phyloP scores from a whole-genome alignment of 2,888 invertebrate genomes.

The Folsomia manolachei region DNA sequence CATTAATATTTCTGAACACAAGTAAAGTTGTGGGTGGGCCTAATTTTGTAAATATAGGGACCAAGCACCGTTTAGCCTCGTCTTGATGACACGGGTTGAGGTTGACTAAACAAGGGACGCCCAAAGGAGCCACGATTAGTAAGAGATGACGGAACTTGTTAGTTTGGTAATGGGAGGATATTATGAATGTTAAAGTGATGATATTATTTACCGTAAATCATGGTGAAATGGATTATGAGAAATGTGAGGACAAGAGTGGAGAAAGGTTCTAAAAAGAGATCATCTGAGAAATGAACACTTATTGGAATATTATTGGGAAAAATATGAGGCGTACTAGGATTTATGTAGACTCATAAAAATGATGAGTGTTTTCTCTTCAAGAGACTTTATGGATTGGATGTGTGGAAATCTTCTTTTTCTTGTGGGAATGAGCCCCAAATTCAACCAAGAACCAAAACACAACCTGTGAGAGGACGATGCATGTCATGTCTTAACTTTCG shows the following conservation, averaged over 20 bases:
- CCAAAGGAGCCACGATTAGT: too few relatives aligned
- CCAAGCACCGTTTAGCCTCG: not conserved
- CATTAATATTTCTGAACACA: too few relatives aligned
- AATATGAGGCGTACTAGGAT: conserved; percentile 17
- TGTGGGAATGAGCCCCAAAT: too few relatives aligned
- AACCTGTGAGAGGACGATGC: too few relatives aligned
- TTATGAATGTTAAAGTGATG: conserved; percentile 14
- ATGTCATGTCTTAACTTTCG: too few relatives aligned
- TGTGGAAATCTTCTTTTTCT: not conserved
- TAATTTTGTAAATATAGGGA: too few relatives aligned
- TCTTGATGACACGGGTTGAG: not conserved
- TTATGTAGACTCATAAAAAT: conserved; percentile 20
- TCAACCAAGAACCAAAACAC: too few relatives aligned
- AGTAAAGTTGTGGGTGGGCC: not conserved
- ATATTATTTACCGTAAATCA: conserved; percentile 23
- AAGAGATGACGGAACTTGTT: not conserved
- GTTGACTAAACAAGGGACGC: too few relatives aligned
- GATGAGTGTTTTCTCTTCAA: conserved; percentile 19
- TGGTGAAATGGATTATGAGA: conserved; percentile 10
- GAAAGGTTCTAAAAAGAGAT: conserved; percentile 12
- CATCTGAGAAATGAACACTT: conserved; percentile 20
- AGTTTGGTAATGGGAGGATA: not conserved
- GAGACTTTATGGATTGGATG: conserved; percentile 2
- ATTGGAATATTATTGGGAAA: conserved; percentile 23
- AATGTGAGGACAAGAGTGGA: not conserved